Conservation (phyloP, 92 coral and sea anemone species). For the Umimayanthus chanpuru region DNA sequence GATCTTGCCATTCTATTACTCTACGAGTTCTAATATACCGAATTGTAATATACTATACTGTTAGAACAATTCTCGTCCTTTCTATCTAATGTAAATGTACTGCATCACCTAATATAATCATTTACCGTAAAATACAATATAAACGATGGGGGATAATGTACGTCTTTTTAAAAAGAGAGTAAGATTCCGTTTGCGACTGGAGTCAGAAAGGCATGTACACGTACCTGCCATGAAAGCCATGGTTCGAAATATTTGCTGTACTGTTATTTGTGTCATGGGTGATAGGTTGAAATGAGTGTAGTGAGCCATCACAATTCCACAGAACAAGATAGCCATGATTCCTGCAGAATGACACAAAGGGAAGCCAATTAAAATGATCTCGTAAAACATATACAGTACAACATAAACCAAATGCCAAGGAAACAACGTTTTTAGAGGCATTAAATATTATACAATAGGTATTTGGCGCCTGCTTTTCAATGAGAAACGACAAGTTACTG, state of each 20-base stretch:
- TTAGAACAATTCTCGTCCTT: no score
- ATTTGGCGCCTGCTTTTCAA: no score
- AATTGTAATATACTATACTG: no score
- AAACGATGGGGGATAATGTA: no score
- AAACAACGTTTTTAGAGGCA: not conserved
- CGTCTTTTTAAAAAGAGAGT: no score
- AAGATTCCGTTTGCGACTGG: not conserved
- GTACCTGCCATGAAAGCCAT: conserved; percentile 97
- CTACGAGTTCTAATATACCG: no score
- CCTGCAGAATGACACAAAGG: conserved; percentile 53
- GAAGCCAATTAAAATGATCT: not conserved
- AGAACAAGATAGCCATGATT: conserved; percentile 96
- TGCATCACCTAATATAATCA: no score
- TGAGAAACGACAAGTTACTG: no score
- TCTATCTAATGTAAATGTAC: no score
- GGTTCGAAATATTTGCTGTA: conserved; percentile 98
- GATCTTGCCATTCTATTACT: no score
- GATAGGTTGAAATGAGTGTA: conserved; percentile 98
- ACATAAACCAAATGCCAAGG: not conserved
- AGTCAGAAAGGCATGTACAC: not conserved
- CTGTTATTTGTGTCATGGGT: conserved; percentile 98
- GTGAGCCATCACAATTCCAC: conserved; percentile 99
- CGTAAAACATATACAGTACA: not conserved
- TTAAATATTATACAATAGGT: not conserved
- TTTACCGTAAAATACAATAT: no score